Base-by-base conservation (phyloP, 1,140 invertebrate genomes). In the Drosophila novamexicana region DNA sequence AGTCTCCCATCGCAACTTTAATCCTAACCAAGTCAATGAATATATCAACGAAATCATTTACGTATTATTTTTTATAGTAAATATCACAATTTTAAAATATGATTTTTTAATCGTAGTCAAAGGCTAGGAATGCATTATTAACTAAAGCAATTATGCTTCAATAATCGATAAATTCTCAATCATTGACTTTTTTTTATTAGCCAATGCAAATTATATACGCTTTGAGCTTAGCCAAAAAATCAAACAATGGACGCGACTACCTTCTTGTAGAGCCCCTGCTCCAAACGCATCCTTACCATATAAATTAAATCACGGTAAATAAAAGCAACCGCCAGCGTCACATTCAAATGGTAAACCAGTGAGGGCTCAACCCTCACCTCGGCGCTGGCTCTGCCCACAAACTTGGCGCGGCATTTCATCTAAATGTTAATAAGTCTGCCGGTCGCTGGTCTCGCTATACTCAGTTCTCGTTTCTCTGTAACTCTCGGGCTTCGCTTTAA, bases 341-440 rank as follows among this genome's bases (percentile, higher is more conserved):
- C 81, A 79, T 84, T 84, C 68, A 83, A 73, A 84, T 84, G 81
- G 65, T 71, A 70, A 84, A 69, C 50, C 79, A 67, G 67, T 56
- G 61, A 72, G 72, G 44, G 49, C 65, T 18, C 39, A 29, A 29
- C 22, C 22, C 22, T 29, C 22, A 29, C 22, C 70, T 16, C 5
- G 32, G 9, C 12, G 42, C 44, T 18, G 18, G 22, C 45, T 54
- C 32, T 44, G 12, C 32, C 14, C 54, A 18, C 53, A 67, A 68
- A 73, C 22, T 65, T 76, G 50, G 44, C 59, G 40, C 66, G 72
- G 79, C 76, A 79, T 88, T 88, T 88, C 83, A 88, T 88, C 83
- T 88, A 88, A 88, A 88, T 88, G 83, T 88, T 88, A 88, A 88
- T 88, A 88, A 88, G 83, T 86, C 83, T 78, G 42, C 37, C 59